These are phyloP conservation scores for Chloroceryle amazona DNA, from an alignment of 2,797 vertebrate genomes.

Conservation along the genomic window DNA sequence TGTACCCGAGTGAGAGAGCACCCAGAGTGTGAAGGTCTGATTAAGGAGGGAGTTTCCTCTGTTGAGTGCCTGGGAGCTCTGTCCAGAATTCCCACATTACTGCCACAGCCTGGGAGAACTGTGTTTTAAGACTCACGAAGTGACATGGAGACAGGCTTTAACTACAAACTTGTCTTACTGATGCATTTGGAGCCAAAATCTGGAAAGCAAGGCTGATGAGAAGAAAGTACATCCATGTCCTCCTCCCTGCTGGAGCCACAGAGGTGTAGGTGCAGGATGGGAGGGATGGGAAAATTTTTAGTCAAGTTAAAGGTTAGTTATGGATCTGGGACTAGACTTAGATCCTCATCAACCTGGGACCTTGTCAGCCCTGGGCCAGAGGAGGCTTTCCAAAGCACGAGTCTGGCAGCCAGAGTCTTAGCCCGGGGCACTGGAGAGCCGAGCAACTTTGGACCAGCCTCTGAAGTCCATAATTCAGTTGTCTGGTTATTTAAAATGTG, in stretches of 20 bases:
- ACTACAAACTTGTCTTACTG: not conserved
- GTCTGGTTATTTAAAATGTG: conserved; percentile 24
- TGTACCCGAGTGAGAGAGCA: not conserved
- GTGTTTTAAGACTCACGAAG: not conserved
- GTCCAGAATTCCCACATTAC: not conserved
- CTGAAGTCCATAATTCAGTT: conserved; percentile 50
- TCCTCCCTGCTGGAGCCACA: not conserved
- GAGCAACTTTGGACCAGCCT: not conserved
- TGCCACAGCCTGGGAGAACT: not conserved
- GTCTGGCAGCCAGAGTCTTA: not conserved
- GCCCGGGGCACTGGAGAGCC: not conserved
- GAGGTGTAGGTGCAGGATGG: not conserved
- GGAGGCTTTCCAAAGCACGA: not conserved
- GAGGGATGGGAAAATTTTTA: not conserved
- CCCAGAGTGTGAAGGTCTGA: not conserved
- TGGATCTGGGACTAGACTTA: not conserved
- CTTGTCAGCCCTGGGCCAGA: not conserved
- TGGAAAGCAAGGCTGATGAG: not conserved
- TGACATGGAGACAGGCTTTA: accelerated
- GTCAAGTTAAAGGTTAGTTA: not conserved
- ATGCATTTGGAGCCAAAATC: not conserved
- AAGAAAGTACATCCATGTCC: not conserved
- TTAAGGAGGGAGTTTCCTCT: not conserved
- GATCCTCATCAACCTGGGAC: not conserved
- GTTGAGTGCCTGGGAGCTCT: not conserved